A percentile compares a stretch with the other conserved stretches of the same genome.
These are phyloP conservation scores for Stegophylla sp. DNA, from an alignment of 2,888 invertebrate genomes.

Conservation along the genomic window DNA sequence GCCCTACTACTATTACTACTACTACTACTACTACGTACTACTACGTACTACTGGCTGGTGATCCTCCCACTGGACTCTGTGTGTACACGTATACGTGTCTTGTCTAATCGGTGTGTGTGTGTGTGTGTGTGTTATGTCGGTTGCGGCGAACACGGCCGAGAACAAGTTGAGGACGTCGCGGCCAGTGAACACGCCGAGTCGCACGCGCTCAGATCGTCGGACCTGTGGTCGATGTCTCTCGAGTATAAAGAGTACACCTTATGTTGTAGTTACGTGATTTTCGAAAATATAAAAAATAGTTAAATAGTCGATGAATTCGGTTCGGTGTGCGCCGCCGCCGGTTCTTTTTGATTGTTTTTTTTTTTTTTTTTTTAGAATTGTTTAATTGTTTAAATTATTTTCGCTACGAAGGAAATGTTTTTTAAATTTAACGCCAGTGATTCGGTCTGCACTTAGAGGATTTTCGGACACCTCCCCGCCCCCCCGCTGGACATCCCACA, in stretches of 20 bases:
- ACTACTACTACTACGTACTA: no score
- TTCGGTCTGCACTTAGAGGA: background rate
- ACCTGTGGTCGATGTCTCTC: constrained; percentile 10
- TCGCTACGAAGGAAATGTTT: constrained; percentile 11
- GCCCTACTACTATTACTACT: constrained; percentile 52
- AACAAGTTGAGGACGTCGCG: constrained; percentile 56
- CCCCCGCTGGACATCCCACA: no score
- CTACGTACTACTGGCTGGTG: no score
- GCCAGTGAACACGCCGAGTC: constrained; percentile 58
- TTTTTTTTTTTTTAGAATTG: no score
- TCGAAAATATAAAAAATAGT: constrained; percentile 33
- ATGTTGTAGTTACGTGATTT: constrained; percentile 9
- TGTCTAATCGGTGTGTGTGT: constrained; percentile 47
- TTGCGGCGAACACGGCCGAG: constrained; percentile 42
- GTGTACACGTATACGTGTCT: no score
- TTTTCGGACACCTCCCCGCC: background rate
- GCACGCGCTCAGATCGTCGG: constrained; percentile 55
- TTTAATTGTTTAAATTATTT: constrained; percentile 32
- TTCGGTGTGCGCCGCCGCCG: constrained; percentile 2
- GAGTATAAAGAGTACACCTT: background rate
- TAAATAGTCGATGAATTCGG: background rate
- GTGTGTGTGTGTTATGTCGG: constrained; percentile 38
- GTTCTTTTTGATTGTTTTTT: background rate
- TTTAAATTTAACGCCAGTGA: constrained; percentile 31
- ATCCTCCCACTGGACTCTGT: constrained; percentile 52